These are phyloP conservation scores for Brachynemurus nebulosus DNA, from an alignment of 2,888 invertebrate genomes.

Conservation along the genomic window DNA sequence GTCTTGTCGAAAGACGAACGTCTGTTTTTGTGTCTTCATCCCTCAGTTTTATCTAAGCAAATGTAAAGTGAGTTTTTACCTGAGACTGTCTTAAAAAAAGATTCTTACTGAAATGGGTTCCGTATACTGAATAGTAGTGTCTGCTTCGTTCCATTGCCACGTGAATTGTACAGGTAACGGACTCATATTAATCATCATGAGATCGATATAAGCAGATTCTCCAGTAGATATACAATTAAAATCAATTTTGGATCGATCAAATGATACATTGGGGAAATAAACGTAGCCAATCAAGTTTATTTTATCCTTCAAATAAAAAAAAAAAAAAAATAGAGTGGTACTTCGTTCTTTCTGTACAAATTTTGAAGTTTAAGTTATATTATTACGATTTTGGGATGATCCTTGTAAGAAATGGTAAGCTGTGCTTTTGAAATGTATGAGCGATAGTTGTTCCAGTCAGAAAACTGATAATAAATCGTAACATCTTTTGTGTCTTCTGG, in stretches of 20 bases:
- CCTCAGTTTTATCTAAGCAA: background rate
- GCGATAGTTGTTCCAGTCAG: background rate
- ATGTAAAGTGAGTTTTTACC: too few species aligned
- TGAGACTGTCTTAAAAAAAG: background rate
- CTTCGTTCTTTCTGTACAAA: too few species aligned
- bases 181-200: constrained; percentile 38
- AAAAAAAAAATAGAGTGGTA: too few species aligned
- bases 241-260: constrained; percentile 40
- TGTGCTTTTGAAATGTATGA: background rate
- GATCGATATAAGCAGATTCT: constrained; percentile 30
- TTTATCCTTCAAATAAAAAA: too few species aligned
- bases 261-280: constrained; percentile 50
- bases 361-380: too few species aligned
- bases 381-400: constrained; percentile 10
- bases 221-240: constrained; percentile 45
- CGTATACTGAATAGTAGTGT: constrained; percentile 7
- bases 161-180: constrained; percentile 35
- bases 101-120: constrained; percentile 1
- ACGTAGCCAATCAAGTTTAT: constrained; percentile 47
- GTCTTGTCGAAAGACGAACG: too few species aligned
- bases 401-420: background rate
- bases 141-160: constrained; percentile 26
- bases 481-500: constrained; percentile 8
- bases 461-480: constrained; percentile 4
- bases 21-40: background rate